These are phyloP conservation scores for Gibbula magus DNA, from an alignment of 2,888 invertebrate genomes.

Conservation along the genomic window DNA sequence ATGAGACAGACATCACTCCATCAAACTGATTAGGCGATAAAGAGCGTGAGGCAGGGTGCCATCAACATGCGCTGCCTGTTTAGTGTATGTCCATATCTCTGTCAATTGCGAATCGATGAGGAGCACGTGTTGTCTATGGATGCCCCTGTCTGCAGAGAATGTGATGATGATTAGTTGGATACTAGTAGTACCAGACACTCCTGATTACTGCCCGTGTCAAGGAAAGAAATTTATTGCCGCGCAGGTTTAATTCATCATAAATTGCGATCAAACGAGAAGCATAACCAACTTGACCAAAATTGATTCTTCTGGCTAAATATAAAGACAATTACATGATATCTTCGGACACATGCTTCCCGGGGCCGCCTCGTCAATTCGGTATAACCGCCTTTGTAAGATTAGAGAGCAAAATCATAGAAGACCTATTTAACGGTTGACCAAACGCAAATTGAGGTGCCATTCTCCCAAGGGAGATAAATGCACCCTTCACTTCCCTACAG, in stretches of 20 bases:
- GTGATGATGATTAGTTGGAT: constrained; percentile 4
- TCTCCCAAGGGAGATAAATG: not conserved
- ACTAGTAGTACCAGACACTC: not conserved
- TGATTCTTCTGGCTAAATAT: not conserved
- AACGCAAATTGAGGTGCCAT: not conserved
- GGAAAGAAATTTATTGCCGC: not conserved
- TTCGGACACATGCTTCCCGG: not conserved
- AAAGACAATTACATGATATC: not conserved
- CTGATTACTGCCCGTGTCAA: not conserved
- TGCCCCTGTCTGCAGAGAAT: not conserved
- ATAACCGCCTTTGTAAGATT: too few relatives aligned
- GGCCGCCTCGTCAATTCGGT: too few relatives aligned
- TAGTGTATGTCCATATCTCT: not conserved
- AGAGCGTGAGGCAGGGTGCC: not conserved
- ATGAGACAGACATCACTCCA: not conserved
- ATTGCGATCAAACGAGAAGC: not conserved
- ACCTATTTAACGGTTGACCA: not conserved
- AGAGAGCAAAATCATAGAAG: not conserved
- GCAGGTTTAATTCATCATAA: constrained; percentile 8
- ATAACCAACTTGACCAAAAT: not conserved
- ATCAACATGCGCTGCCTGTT: not conserved
- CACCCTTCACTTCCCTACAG: not conserved
- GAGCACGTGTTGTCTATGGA: not conserved
- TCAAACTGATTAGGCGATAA: not conserved
- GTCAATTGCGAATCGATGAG: not conserved